phyloP scores from a whole-genome alignment of 2,113 vertebrate species.

The Callocephalon fimbriatum region DNA sequence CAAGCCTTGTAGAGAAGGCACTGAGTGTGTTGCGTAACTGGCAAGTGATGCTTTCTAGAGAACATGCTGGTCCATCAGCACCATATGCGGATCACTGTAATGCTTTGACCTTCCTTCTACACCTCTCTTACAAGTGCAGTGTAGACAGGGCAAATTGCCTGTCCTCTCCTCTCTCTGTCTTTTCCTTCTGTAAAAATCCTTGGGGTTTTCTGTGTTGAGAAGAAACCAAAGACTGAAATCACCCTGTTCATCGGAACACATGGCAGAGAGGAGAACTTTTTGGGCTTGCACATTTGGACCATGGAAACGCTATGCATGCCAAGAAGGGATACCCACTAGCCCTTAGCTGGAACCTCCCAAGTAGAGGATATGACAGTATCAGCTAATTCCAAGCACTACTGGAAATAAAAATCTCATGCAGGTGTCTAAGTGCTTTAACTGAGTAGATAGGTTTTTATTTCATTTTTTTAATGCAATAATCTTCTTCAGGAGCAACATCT shows the following conservation, averaged over 20 bases:
- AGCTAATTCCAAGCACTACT: slow-evolving; percentile 36
- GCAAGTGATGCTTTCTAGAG: not conserved
- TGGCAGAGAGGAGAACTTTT: not conserved
- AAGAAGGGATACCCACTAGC: not conserved
- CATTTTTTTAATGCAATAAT: slow-evolving; percentile 47
- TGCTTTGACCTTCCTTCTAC: not conserved
- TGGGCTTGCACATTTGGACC: not conserved
- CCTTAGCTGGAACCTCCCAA: slow-evolving; percentile 9
- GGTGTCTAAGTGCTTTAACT: slow-evolving; percentile 58
- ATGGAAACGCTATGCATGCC: not conserved
- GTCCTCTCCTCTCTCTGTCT: not conserved
- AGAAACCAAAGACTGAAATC: not conserved
- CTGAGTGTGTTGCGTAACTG: not conserved
- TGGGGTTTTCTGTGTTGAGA: not conserved
- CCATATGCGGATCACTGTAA: not conserved
- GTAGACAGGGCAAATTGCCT: not conserved
- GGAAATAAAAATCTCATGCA: slow-evolving; percentile 22
- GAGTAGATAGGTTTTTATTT: slow-evolving; percentile 49
- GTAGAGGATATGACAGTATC: slow-evolving; percentile 13
- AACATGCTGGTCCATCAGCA: not conserved
- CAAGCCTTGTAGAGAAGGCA: not conserved
- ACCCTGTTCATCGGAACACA: not conserved
- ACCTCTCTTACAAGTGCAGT: not conserved
- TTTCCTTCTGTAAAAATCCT: not conserved
- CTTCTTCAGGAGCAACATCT: slow-evolving; percentile 54